Evolutionary conservation across 2,888 invertebrate genomes (phyloP).

Genomic region (Synanthedon tipuliformis): DNA sequence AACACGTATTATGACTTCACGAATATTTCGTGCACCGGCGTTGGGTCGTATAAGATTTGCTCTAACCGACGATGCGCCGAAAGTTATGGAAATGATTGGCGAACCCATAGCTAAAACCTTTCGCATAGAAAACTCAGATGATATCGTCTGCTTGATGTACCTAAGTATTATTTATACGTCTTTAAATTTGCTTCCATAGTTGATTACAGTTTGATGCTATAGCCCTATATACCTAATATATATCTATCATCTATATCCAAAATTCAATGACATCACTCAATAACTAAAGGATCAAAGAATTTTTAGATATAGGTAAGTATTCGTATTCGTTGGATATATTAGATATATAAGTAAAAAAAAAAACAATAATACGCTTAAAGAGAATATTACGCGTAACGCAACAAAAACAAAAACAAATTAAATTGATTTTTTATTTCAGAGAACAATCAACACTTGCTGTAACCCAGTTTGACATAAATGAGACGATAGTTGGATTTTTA

Average conservation of each 20-base stretch:
- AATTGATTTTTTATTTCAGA: slow-evolving; percentile 35
- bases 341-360: too few species aligned
- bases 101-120: slow-evolving; percentile 42
- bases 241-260: too few species aligned
- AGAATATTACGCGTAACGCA: too few species aligned
- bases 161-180: slow-evolving; percentile 8
- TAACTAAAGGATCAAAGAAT: too few species aligned
- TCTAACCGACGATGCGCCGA: slow-evolving; percentile 25
- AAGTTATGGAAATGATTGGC: slow-evolving; percentile 28
- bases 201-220: too few species aligned
- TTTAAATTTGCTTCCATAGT: too few species aligned
- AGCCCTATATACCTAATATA: too few species aligned
- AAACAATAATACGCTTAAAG: too few species aligned
- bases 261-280: too few species aligned
- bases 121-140: slow-evolving; percentile 21
- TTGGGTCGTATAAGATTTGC: slow-evolving; percentile 39
- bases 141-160: slow-evolving; percentile 43
- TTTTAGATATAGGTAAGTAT: too few species aligned
- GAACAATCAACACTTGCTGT: slow-evolving; percentile 58
- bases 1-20: slow-evolving; percentile 15
- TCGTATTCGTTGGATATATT: too few species aligned
- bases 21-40: slow-evolving; percentile 13
- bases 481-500: slow-evolving; percentile 39
- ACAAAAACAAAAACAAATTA: too few species aligned
- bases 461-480: slow-evolving; percentile 44